Evolutionary conservation across 2,113 vertebrate genomes (phyloP), one percentile per base, ranked within the genome.

Genomic region (Reinhardtius hippoglossoides): DNA sequence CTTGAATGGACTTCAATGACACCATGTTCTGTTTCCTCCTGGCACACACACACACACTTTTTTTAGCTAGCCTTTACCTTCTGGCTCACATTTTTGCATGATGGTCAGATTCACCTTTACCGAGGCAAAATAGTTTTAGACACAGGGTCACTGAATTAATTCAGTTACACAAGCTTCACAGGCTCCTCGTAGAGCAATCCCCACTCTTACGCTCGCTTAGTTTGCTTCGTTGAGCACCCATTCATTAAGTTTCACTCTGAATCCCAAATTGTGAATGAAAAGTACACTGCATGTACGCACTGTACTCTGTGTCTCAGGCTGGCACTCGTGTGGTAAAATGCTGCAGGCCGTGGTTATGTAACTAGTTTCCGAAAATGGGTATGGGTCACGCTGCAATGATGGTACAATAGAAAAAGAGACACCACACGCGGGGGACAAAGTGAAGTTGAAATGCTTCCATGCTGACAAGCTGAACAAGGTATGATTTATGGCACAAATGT

Each of bases 1-100:
- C 85, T 81, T 75, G 80, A 88, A 81, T 85, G 81, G 83, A 81
- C 87, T 79, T 92, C 83, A 88, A 75, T 89, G 87, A 89, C 85
- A 91, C 71, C 52, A 52, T 83, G 79, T 66, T 61, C 67, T 55
- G 37, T 50, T 87, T 71, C 62, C 63, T 42, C 42, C 57, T 14
- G 50, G 74, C 15, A 57, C 42, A 14, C 40, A 57, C 24, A 56
- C 74, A 62, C 50, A 16, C 37, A 62, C 23, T 20, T 10, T n/a
- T 54, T 54, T 9, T 23, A 23, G n/a, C 9, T n/a, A 14, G 44
- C 44, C 12, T 46, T 46, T 13, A 46, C 14, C 44, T 14, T 46
- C 44, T 46, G 44, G 44, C 44, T 16, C 44, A 46, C 15, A 16
- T 71, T 74, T 35, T 31, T 46, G 20, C 46, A 50, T 50, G 3